Percentiles rank a stretch among this genome's conserved stretches.
Conservation (phyloP, 2,888 invertebrate species). For the Galeopsomyia nigrocyanea region DNA sequence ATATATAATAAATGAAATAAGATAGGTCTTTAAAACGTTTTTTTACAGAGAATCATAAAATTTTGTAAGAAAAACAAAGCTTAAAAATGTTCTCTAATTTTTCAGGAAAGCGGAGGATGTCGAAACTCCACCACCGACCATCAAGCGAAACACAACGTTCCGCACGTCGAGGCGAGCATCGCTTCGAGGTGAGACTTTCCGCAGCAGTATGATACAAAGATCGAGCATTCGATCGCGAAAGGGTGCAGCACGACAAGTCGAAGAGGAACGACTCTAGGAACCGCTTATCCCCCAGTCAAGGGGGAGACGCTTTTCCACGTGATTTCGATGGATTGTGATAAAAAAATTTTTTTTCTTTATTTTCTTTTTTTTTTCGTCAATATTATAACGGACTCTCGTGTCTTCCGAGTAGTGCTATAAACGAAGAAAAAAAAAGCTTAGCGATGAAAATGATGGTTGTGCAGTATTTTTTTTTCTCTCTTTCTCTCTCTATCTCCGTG, state of each 20-base stretch:
- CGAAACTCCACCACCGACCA: slow-evolving; percentile 59
- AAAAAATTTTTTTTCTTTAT: too few species aligned
- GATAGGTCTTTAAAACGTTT: too few species aligned
- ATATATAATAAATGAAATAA: too few species aligned
- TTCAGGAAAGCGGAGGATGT: slow-evolving; percentile 64
- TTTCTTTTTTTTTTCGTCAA: too few species aligned
- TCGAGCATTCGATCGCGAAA: slow-evolving; percentile 70
- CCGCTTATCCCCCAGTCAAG: too few species aligned
- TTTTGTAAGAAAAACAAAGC: too few species aligned
- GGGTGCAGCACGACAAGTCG: slow-evolving; percentile 52
- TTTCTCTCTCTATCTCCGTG: not conserved
- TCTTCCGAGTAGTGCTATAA: not conserved
- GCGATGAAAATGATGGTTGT: too few species aligned
- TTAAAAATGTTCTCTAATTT: not conserved
- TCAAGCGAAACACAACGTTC: slow-evolving; percentile 61
- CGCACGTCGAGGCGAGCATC: slow-evolving; percentile 75
- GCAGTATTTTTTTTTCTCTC: too few species aligned
- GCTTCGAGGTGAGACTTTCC: slow-evolving; percentile 76
- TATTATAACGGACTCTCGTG: not conserved
- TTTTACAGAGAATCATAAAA: too few species aligned
- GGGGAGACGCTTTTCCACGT: too few species aligned
- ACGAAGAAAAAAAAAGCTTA: too few species aligned
- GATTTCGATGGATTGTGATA: too few species aligned
- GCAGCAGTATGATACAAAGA: slow-evolving; percentile 72
- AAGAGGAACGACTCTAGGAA: slow-evolving; percentile 53